Evolutionary conservation across 2,797 vertebrate genomes (phyloP).

Genomic region (Oophaga sylvatica): DNA sequence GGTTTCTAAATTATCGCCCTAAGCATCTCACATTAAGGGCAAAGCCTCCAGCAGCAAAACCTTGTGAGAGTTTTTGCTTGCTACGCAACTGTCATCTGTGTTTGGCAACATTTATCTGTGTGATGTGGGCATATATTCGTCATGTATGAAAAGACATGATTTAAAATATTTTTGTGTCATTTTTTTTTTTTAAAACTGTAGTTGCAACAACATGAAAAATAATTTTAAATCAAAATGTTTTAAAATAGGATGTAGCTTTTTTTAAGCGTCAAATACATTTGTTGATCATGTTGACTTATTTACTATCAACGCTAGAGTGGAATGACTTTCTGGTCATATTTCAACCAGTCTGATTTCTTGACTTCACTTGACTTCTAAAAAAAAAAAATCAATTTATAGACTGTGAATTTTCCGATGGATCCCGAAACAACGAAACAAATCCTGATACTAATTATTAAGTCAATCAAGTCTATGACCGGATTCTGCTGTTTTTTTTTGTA

Average conservation of each 20-base stretch:
- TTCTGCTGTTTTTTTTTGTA: too few species aligned
- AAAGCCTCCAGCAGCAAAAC: conserved; percentile 53
- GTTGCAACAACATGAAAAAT: too few species aligned
- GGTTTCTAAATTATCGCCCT: conserved; percentile 58
- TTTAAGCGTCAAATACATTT: too few species aligned
- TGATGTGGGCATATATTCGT: not conserved
- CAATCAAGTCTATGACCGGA: too few species aligned
- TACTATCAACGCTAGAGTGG: not conserved
- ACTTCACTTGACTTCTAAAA: not conserved
- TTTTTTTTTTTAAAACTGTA: not conserved
- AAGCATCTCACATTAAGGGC: conserved; percentile 56
- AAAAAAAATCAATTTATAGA: too few species aligned
- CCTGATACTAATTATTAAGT: too few species aligned
- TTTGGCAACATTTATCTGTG: conserved; percentile 3
- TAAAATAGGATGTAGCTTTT: too few species aligned
- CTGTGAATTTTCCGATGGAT: too few species aligned
- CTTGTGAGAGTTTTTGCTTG: conserved; percentile 20
- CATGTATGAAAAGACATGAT: too few species aligned
- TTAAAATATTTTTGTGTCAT: not conserved
- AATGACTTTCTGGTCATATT: not conserved
- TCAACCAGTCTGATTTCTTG: not conserved
- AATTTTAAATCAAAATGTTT: too few species aligned
- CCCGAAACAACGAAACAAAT: too few species aligned
- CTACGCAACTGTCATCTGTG: conserved; percentile 16
- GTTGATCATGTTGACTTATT: not conserved